Conservation (phyloP, 2,113 vertebrate species). For the Serilophus lunatus region DNA sequence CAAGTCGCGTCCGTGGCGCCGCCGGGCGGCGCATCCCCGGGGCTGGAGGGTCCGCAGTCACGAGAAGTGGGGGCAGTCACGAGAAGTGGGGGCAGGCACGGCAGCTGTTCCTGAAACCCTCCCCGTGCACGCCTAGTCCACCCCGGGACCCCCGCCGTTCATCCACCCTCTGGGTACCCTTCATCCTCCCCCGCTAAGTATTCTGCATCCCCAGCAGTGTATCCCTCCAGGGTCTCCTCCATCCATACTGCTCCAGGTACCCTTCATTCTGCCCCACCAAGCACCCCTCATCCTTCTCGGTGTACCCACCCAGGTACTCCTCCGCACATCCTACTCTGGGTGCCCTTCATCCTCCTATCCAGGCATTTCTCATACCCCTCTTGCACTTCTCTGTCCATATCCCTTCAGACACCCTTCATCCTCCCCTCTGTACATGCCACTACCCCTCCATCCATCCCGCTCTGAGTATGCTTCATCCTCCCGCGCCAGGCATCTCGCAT, state of each 20-base stretch:
- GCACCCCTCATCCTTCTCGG: neutral
- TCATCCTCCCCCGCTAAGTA: too few species aligned
- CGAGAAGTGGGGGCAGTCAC: too few species aligned
- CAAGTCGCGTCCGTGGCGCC: neutral
- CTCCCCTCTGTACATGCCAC: neutral
- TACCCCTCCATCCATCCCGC: neutral
- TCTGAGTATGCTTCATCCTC: neutral
- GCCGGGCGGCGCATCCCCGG: neutral
- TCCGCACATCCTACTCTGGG: neutral
- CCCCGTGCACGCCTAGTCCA: neutral
- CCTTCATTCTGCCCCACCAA: neutral
- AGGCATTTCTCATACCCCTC: neutral
- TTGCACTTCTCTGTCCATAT: neutral
- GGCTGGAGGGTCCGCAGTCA: too few species aligned
- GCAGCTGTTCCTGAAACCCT: neutral
- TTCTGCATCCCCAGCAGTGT: neutral
- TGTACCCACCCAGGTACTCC: constrained; percentile 47
- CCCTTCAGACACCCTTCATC: neutral
- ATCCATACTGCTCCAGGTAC: neutral
- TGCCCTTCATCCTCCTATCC: neutral
- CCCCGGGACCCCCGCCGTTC: neutral
- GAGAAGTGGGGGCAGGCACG: rapidly evolving
- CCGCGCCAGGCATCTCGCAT: neutral
- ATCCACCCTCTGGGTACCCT: neutral
- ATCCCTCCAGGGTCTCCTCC: neutral